These are phyloP conservation scores for Notarius quadriscutis DNA, from an alignment of 2,113 vertebrate genomes.

Conservation along the genomic window DNA sequence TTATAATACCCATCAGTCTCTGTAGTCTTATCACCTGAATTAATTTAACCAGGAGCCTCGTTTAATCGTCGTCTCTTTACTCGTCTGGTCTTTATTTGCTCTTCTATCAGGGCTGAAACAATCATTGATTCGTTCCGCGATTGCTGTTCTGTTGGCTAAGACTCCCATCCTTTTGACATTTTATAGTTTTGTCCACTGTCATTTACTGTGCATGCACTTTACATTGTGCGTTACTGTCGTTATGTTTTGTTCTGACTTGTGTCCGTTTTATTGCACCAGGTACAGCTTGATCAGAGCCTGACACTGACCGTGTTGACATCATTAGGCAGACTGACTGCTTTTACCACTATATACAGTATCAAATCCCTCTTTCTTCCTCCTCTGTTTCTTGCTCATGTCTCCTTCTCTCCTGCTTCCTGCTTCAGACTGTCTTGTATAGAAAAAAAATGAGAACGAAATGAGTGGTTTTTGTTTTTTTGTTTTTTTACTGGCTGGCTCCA, in stretches of 20 bases:
- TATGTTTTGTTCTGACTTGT: not conserved
- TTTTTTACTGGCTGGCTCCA: not conserved
- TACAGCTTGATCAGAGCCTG: not conserved
- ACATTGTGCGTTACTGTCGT: no score
- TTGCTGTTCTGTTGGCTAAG: not conserved
- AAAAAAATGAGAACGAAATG: not conserved
- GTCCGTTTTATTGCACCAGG: not conserved
- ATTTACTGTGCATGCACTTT: not conserved
- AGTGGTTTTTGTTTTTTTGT: not conserved
- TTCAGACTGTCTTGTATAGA: not conserved
- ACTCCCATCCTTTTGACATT: not conserved
- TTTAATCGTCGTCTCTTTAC: not conserved
- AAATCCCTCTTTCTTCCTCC: not conserved
- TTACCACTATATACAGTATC: not conserved
- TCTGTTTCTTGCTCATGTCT: not conserved
- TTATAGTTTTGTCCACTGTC: not conserved
- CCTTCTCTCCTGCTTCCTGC: not conserved
- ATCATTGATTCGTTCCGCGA: no score
- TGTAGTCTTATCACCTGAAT: constrained; percentile 6
- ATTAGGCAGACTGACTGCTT: not conserved
- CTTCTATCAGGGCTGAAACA: not conserved
- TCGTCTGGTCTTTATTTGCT: not conserved
- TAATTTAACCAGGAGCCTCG: constrained; percentile 6
- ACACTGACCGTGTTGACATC: not conserved
- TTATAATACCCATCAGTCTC: not conserved